Evolutionary conservation across 2,888 invertebrate genomes (phyloP), one percentile per base, ranked within the genome.

Genomic region (Drosophila setosimentum): DNA sequence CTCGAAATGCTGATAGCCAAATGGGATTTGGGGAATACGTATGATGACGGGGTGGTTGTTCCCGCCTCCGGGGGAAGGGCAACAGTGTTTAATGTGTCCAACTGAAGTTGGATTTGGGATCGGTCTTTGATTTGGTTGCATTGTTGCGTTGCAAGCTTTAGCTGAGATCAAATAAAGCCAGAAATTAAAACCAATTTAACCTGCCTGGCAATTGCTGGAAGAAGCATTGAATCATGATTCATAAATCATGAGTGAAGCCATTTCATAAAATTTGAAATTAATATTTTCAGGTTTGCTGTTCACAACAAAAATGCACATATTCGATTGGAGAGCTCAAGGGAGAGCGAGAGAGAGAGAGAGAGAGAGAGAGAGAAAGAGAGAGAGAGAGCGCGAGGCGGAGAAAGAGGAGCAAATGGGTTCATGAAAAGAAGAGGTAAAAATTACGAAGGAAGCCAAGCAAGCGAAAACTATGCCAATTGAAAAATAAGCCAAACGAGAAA

Each of bases 391-490:
- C 10, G 21, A 2, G 1, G 0, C 32, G 21, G 13, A 42, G 42
- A 21, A 3, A 21, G 11, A 7, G 21, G 21, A 21, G 16, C 16
- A 16, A 16, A 24, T 24, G 24, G 45, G 45, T 24, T 45, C 0
- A 3, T 5, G 53, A 16, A 45, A 24, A 24, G 32, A 10, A 33
- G 24, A 51, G 48, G 57, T 18, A 40, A 40, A 54, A 63, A 27
- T 49, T 42, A 30, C 35, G 35, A 59, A 58, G 63, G 35, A 69
- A 71, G 67, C 50, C 82, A 82, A 71, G 82, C 71, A 83, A 72
- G 86, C 86, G 81, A 80, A 85, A 83, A 78, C 78, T 78, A 76
- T 85, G 86, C 86, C 86, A 83, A 85, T 83, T 83, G 81, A 83
- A 82, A 85, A 82, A 73, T 80, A 85, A 82, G 70, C 80, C 82